Conservation (phyloP, 2,888 invertebrate species). For the Orthosia gracilis region DNA sequence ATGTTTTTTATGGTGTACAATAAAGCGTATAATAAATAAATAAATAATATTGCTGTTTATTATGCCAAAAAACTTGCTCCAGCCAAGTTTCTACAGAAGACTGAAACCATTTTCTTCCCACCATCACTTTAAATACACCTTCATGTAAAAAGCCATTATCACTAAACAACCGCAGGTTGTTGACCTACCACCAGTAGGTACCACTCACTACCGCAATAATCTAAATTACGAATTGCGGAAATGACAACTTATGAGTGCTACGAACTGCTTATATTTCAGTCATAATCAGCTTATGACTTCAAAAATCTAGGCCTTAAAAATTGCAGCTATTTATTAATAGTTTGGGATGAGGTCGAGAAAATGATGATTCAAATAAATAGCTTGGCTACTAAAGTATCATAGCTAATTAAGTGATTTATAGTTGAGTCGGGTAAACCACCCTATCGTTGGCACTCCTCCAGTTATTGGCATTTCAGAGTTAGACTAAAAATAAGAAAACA, state of each 20-base stretch:
- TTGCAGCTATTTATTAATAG: background rate
- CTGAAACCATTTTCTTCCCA: constrained; percentile 3
- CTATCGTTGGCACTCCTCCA: too few relatives aligned
- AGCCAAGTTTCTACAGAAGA: too few relatives aligned
- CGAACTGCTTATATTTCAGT: background rate
- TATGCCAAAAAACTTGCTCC: too few relatives aligned
- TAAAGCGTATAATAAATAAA: too few relatives aligned
- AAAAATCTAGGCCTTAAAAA: background rate
- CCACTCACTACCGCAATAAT: constrained; percentile 32
- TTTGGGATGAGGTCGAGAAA: too few relatives aligned
- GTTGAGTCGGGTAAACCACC: too few relatives aligned
- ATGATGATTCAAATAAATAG: too few relatives aligned
- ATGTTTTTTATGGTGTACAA: too few relatives aligned
- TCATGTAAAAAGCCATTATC: background rate
- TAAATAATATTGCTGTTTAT: too few relatives aligned
- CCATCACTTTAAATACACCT: constrained; percentile 8
- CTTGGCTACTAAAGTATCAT: too few relatives aligned
- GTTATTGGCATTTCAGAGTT: too few relatives aligned
- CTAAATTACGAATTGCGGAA: constrained; percentile 21
- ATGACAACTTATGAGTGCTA: constrained; percentile 4
- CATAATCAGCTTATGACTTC: background rate
- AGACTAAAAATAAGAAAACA: too few relatives aligned
- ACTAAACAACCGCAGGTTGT: constrained; percentile 5
- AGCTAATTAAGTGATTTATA: background rate
- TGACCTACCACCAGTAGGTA: constrained; percentile 10